A percentile compares a stretch with the other conserved stretches of the same genome.
phyloP scores from a whole-genome alignment of 2,797 vertebrate genomes.

The Phataginus tetradactyla region DNA sequence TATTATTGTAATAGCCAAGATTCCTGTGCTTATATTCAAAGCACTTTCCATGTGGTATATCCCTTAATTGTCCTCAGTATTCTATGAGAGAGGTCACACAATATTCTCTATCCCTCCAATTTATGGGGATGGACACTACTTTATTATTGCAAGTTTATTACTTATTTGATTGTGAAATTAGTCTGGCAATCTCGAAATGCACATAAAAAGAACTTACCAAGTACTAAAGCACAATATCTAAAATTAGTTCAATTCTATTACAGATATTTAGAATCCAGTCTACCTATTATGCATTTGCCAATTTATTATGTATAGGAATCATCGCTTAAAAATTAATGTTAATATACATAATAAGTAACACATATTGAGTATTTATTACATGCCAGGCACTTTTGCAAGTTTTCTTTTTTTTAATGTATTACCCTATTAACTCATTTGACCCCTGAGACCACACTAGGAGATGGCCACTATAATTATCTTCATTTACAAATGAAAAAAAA shows the following conservation, averaged over 20 bases:
- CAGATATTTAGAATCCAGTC: neutral
- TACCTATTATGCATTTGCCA: neutral
- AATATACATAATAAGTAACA: neutral
- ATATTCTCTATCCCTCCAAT: neutral
- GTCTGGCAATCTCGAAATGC: neutral
- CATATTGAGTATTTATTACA: neutral
- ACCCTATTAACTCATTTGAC: neutral
- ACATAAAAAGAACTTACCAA: neutral
- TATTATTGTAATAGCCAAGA: neutral
- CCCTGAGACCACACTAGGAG: neutral
- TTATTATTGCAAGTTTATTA: neutral
- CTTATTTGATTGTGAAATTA: neutral
- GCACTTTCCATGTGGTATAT: neutral
- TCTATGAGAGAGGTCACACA: neutral
- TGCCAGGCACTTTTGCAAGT: neutral
- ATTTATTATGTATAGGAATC: neutral
- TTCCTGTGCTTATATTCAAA: neutral
- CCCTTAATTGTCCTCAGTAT: neutral
- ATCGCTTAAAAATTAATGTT: neutral
- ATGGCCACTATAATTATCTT: neutral
- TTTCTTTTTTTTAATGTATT: neutral
- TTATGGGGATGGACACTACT: neutral
- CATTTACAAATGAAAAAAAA: neutral
- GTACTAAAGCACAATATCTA: neutral
- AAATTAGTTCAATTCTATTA: slow-evolving; percentile 41